Evolutionary conservation across 2,888 invertebrate genomes (phyloP).

Genomic region (Brenthis ino): DNA sequence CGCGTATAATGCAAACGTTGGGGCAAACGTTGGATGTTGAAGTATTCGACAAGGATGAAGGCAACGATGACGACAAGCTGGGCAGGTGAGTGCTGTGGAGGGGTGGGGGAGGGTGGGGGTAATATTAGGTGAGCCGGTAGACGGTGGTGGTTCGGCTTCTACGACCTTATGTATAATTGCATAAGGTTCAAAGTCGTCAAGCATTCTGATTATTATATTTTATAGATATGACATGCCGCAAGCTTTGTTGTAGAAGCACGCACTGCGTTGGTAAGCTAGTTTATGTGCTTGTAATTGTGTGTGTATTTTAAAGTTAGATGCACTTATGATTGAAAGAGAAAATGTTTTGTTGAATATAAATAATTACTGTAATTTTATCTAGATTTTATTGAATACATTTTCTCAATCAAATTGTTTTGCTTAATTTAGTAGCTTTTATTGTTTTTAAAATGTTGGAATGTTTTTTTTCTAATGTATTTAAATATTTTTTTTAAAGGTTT

Average conservation of each 20-base stretch:
- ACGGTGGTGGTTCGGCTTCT: constrained; percentile 28
- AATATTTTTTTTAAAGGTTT: background rate
- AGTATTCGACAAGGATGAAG: constrained; percentile 93
- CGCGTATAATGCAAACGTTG: constrained; percentile 83
- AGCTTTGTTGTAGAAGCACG: no score
- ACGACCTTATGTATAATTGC: background rate
- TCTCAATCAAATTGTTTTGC: no score
- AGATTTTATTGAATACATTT: no score
- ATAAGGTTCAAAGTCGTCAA: constrained; percentile 19
- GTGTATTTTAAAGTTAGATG: constrained; percentile 2
- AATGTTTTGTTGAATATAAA: no score
- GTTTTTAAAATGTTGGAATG: constrained; percentile 7
- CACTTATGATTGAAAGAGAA: background rate
- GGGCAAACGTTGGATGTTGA: constrained; percentile 89
- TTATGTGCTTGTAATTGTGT: constrained; percentile 14
- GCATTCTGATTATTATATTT: constrained; percentile 1
- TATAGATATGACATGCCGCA: background rate
- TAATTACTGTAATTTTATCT: no score
- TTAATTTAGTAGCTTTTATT: background rate
- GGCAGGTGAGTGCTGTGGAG: constrained; percentile 87
- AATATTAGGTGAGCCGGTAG: constrained; percentile 1
- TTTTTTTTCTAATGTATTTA: background rate
- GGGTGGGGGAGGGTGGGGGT: constrained; percentile 11
- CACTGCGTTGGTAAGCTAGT: background rate
- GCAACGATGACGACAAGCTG: constrained; percentile 91